Evolutionary conservation across 1,140 invertebrate genomes (phyloP).

Genomic region (Papilio xuthus): DNA sequence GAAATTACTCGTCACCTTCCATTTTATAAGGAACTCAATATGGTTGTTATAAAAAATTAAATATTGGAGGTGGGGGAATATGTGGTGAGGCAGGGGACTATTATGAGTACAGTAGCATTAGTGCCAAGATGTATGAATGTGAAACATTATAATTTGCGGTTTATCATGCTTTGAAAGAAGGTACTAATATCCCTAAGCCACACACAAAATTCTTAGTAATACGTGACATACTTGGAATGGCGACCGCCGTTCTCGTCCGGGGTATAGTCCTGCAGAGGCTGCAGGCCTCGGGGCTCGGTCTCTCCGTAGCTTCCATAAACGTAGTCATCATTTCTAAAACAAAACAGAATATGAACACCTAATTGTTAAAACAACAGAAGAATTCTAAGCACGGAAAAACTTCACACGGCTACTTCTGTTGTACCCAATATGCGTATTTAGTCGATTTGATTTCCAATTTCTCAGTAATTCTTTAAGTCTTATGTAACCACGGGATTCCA

Average conservation of each 20-base stretch:
- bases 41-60: too few species aligned
- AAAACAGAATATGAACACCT: constrained; percentile 34
- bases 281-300: constrained; percentile 64
- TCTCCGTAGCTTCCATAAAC: constrained; percentile 67
- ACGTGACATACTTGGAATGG: constrained; percentile 63
- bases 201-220: too few species aligned
- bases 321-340: constrained; percentile 63
- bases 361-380: neutral
- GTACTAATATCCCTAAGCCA: too few species aligned
- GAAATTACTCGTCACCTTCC: too few species aligned
- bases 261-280: constrained; percentile 59
- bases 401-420: neutral
- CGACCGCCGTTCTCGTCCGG: constrained; percentile 63
- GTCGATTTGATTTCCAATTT: neutral
- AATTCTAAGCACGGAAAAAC: neutral
- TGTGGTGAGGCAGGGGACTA: too few species aligned
- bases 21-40: too few species aligned
- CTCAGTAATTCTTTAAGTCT: neutral
- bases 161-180: too few species aligned
- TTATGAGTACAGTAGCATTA: too few species aligned
- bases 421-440: neutral
- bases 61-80: too few species aligned
- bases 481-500: too few species aligned
- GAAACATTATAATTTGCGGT: too few species aligned
- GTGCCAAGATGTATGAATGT: too few species aligned